A percentile compares a stretch with the other conserved stretches of the same genome.
Evolutionary conservation across 2,797 vertebrate species (phyloP).

Genomic region (Amphiprion clarkii): DNA sequence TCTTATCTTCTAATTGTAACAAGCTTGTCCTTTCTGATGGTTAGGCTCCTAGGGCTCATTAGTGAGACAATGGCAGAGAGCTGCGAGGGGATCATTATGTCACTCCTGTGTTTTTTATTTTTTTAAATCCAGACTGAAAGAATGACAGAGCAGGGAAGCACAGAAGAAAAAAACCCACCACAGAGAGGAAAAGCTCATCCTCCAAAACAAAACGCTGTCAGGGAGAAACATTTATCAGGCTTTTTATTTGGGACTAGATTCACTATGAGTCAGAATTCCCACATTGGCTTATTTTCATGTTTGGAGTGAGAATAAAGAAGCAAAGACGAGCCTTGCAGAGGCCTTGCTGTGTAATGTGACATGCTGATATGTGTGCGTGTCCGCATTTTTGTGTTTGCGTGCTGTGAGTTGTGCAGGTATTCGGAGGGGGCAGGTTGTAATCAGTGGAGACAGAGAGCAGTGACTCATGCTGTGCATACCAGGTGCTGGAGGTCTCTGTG

Average conservation of each 20-base stretch:
- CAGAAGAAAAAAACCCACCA: slow-evolving; percentile 38
- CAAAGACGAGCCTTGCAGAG: slow-evolving; percentile 8
- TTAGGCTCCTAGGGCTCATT: slow-evolving; percentile 56
- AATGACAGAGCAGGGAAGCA: slow-evolving; percentile 45
- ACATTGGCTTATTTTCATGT: slow-evolving; percentile 18
- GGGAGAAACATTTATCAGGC: slow-evolving; percentile 26
- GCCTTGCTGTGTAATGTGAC: slow-evolving; percentile 15
- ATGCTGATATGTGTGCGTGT: slow-evolving; percentile 3
- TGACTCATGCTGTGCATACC: slow-evolving; percentile 47
- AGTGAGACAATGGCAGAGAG: slow-evolving; percentile 52
- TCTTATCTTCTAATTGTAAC: slow-evolving; percentile 69
- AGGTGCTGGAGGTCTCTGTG: slow-evolving; percentile 25
- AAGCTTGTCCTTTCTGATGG: slow-evolving; percentile 56
- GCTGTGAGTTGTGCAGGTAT: slow-evolving; percentile 54
- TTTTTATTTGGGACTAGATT: slow-evolving; percentile 38
- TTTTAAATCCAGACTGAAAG: slow-evolving; percentile 39
- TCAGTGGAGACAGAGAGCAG: slow-evolving; percentile 44
- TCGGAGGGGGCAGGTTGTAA: slow-evolving; percentile 59
- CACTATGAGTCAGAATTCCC: slow-evolving; percentile 39
- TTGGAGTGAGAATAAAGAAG: slow-evolving; percentile 1
- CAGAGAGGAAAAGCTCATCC: slow-evolving; percentile 49
- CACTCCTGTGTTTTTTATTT: slow-evolving; percentile 37
- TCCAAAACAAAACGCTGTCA: slow-evolving; percentile 49
- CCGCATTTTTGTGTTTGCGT: slow-evolving; percentile 30
- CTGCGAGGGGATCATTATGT: slow-evolving; percentile 62